Evolutionary conservation across 1,140 invertebrate genomes (phyloP), one percentile per base, ranked within the genome.

Genomic region (Stegodyphus mimosarum): DNA sequence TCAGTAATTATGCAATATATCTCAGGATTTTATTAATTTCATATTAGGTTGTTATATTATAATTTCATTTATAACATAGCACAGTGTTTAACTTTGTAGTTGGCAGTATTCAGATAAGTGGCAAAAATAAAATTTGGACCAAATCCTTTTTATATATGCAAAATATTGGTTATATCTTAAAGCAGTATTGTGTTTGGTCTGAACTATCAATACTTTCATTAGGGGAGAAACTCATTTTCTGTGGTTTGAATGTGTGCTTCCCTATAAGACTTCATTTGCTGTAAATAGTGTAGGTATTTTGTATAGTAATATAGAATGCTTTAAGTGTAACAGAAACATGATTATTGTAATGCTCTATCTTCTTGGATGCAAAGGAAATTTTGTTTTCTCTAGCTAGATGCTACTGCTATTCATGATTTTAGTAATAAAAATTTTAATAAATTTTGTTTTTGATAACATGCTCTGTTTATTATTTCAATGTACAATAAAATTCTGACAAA

Each of bases 251-350:
- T 80, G 78, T 81, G 79, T 81, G 79, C 79, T 81, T 81, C 79
- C 79, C 79, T 73, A 78, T 53, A 10, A 4, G 64, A 67, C 51
- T 73, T 81, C 79, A 81, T 81, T 55, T 51, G 69, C 70, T 81
- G 79, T 81, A 81, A 15, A 81, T 81, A 81, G 49, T 81, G 79
- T 81, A 81, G 77, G 69, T 81, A 78, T 71, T 53, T 78, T 81
- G 79, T 81, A 81, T 81, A 81, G 79, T 55, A 71, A 76, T 73
- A 52, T 73, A 73, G 69, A 63, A 73, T 51, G 79, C 79, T 81
- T 81, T 81, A 70, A 73, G 67, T 81, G 79, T 81, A 73, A 51
- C 55, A 71, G 49, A 80, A 71, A 6, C 55, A 70, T 53, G 11
- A 52, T 53, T n/a, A 18, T 15, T 33, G 18, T 71, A 17, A 70